These are phyloP conservation scores for Acrobasis suavella DNA, from an alignment of 2,888 invertebrate species.

Conservation along the genomic window DNA sequence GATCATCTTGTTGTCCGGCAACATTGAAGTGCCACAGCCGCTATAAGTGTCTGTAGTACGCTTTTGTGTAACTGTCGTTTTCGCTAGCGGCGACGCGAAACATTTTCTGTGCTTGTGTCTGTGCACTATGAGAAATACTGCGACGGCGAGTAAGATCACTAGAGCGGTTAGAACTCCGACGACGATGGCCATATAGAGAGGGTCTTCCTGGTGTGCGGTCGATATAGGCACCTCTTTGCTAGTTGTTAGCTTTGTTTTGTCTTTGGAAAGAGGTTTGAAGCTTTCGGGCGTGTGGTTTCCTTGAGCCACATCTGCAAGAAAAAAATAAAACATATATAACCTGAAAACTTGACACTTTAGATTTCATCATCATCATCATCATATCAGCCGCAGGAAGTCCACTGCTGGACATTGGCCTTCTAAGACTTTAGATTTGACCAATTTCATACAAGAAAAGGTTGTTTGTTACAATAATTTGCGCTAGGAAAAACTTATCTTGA, in stretches of 20 bases:
- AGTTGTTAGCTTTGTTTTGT: conserved; percentile 71
- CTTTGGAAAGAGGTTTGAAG: conserved; percentile 78
- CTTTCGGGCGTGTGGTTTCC: conserved; percentile 89
- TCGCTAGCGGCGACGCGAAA: conserved; percentile 86
- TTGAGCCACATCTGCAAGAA: conserved; percentile 82
- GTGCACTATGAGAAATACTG: conserved; percentile 87
- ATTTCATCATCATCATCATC: too few relatives aligned
- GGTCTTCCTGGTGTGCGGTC: conserved; percentile 86
- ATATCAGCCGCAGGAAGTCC: too few relatives aligned
- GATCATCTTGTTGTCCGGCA: conserved; percentile 78
- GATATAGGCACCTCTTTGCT: conserved; percentile 85
- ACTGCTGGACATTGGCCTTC: too few relatives aligned
- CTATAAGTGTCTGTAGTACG: conserved; percentile 81
- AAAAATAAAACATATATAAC: not conserved
- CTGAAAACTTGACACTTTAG: not conserved
- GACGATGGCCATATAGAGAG: conserved; percentile 88
- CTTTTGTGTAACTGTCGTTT: conserved; percentile 66
- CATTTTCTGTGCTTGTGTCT: conserved; percentile 88
- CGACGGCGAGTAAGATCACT: conserved; percentile 87
- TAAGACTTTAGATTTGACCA: too few relatives aligned
- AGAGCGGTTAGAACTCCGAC: conserved; percentile 89
- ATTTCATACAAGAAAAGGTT: too few relatives aligned
- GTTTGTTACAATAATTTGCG: too few relatives aligned
- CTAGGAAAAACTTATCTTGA: too few relatives aligned
- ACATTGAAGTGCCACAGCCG: conserved; percentile 78